A percentile compares a stretch with the other conserved stretches of the same genome.
phyloP scores from a whole-genome alignment of 2,797 vertebrate genomes.

The Lacerta viridis region DNA sequence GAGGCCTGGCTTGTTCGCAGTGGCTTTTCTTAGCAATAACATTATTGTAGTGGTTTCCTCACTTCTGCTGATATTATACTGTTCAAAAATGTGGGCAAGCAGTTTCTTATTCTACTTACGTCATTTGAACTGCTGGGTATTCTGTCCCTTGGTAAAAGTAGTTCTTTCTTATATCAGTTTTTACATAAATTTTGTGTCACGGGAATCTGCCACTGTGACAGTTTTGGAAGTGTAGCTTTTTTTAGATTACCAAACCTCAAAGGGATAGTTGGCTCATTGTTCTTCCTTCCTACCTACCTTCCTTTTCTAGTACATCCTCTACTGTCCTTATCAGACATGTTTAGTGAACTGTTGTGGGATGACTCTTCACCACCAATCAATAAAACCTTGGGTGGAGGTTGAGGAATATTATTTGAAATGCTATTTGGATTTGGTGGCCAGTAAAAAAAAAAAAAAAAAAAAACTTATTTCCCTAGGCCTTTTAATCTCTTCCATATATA shows the following conservation, averaged over 20 bases:
- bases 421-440: neutral
- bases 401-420: neutral
- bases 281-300: neutral
- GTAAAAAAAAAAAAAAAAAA: too few relatives aligned
- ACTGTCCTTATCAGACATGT: neutral
- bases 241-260: neutral
- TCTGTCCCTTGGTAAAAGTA: neutral
- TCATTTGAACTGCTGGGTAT: neutral
- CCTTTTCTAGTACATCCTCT: neutral
- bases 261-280: neutral
- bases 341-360: neutral
- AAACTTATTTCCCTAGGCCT: neutral
- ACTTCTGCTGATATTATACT: neutral
- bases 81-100: neutral
- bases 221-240: neutral
- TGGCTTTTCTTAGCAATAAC: neutral
- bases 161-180: neutral
- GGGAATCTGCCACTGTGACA: neutral
- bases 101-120: neutral
- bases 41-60: neutral
- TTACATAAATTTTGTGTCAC: neutral
- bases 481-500: neutral
- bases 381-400: neutral
- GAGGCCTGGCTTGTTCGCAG: neutral
- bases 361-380: neutral